Evolutionary conservation across 1,140 invertebrate genomes (phyloP).

Genomic region (Daktulosphaira vitifoliae): DNA sequence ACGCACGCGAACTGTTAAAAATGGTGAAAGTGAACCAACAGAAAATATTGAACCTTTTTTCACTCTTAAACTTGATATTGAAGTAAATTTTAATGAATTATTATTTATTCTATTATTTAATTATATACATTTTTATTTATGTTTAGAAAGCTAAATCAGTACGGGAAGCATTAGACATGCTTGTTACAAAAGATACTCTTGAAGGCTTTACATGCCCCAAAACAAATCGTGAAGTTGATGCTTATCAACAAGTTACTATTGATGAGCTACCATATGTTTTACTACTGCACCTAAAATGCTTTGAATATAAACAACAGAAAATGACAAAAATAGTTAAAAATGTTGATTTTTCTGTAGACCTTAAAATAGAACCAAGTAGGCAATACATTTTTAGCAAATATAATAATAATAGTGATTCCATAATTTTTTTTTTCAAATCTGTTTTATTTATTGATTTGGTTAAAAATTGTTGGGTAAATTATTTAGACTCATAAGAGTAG

Average conservation of each 20-base stretch:
- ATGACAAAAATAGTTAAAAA: conserved; percentile 86
- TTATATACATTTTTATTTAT: conserved; percentile 38
- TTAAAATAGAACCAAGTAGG: conserved; percentile 84
- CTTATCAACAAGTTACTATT: conserved; percentile 75
- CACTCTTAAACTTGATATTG: conserved; percentile 85
- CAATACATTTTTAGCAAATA: conserved; percentile 39
- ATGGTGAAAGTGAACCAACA: conserved; percentile 53
- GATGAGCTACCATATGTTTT: conserved; percentile 75
- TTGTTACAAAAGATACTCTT: conserved; percentile 71
- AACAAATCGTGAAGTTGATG: conserved; percentile 71
- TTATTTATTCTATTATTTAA: background rate
- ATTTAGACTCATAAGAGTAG: conserved; percentile 26
- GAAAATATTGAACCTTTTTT: conserved; percentile 85
- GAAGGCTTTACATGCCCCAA: conserved; percentile 74
- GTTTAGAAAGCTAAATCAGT: conserved; percentile 70
- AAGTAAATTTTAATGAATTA: conserved; percentile 51
- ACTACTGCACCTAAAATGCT: conserved; percentile 70
- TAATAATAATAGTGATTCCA: background rate
- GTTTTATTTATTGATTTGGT: background rate
- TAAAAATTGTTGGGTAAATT: conserved; percentile 22
- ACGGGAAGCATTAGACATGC: conserved; percentile 71
- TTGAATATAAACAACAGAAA: conserved; percentile 70
- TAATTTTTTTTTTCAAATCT: conserved; percentile 9
- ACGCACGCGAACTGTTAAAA: conserved; percentile 68
- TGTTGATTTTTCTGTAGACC: conserved; percentile 76